Evolutionary conservation across 2,113 vertebrate genomes (phyloP).

Genomic region (Ictalurus punctatus): DNA sequence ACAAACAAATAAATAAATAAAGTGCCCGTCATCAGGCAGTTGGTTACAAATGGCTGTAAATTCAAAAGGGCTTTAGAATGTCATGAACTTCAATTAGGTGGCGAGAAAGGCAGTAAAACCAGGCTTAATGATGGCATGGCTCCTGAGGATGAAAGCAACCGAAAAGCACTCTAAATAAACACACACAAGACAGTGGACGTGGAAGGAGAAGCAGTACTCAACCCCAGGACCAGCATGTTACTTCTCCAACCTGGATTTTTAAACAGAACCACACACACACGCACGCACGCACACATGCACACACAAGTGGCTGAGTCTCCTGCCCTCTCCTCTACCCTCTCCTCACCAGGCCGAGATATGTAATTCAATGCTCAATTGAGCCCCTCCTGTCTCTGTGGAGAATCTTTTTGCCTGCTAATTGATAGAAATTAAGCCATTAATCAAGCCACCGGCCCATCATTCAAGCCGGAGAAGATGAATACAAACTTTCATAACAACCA

Average conservation of each 20-base stretch:
- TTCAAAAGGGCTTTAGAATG: slow-evolving; percentile 59
- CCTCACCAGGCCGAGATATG: slow-evolving; percentile 84
- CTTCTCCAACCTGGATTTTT: slow-evolving; percentile 7
- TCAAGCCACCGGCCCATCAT: slow-evolving; percentile 99
- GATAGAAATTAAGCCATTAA: slow-evolving; percentile 99
- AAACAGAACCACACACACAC: not conserved
- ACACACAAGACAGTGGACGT: not conserved
- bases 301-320: slow-evolving; percentile 55
- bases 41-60: slow-evolving; percentile 56
- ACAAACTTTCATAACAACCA: slow-evolving; percentile 99
- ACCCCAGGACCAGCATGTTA: slow-evolving; percentile 4
- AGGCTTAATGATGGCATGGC: slow-evolving; percentile 56
- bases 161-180: not conserved
- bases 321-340: slow-evolving; percentile 66
- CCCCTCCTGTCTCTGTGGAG: slow-evolving; percentile 91
- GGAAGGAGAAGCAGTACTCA: slow-evolving; percentile 8
- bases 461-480: slow-evolving; percentile 99
- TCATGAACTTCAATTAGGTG: slow-evolving; percentile 56
- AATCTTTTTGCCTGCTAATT: slow-evolving; percentile 95
- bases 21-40: slow-evolving; percentile 56
- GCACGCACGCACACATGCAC: slow-evolving; percentile 47
- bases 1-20: slow-evolving; percentile 24
- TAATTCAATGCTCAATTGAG: slow-evolving; percentile 99
- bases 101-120: slow-evolving; percentile 39
- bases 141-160: slow-evolving; percentile 40